Evolutionary conservation across 2,888 invertebrate species (phyloP).

Genomic region (Lithosia quadra): DNA sequence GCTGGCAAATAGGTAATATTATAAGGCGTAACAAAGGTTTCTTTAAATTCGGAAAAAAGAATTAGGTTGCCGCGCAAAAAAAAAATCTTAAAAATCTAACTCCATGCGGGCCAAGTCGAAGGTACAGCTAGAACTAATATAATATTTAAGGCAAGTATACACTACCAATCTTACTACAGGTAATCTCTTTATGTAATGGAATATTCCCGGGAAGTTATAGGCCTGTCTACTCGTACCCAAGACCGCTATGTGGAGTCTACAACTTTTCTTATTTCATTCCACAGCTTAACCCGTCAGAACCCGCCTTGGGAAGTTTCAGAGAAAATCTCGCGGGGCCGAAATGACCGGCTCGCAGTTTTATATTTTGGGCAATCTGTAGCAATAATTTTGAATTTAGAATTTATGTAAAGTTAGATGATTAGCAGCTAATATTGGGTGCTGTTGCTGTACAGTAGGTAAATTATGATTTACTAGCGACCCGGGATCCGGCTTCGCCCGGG

Average conservation of each 20-base stretch:
- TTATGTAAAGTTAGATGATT: not conserved
- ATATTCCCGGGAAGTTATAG: not conserved
- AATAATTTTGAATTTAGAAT: constrained; percentile 12
- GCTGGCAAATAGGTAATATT: too few species aligned
- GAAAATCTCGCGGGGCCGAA: not conserved
- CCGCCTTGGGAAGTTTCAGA: not conserved
- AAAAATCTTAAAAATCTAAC: too few species aligned
- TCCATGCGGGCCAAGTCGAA: too few species aligned
- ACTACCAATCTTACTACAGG: not conserved
- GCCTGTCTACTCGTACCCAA: not conserved
- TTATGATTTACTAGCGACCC: too few species aligned
- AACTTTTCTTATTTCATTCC: constrained; percentile 18
- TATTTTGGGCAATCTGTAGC: not conserved
- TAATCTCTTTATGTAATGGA: not conserved
- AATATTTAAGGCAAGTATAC: not conserved
- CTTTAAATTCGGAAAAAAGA: too few species aligned
- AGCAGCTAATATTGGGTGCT: not conserved
- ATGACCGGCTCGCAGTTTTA: not conserved
- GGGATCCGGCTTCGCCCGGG: too few species aligned
- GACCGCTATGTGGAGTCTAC: not conserved
- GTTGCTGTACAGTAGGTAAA: too few species aligned
- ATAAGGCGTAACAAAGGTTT: too few species aligned
- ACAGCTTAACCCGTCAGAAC: constrained; percentile 13
- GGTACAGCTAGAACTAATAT: not conserved
- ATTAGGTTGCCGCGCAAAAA: too few species aligned